Evolutionary conservation across 2,113 vertebrate species (phyloP), one percentile per base, ranked within the genome.

Genomic region (Coracopsis vasa): DNA sequence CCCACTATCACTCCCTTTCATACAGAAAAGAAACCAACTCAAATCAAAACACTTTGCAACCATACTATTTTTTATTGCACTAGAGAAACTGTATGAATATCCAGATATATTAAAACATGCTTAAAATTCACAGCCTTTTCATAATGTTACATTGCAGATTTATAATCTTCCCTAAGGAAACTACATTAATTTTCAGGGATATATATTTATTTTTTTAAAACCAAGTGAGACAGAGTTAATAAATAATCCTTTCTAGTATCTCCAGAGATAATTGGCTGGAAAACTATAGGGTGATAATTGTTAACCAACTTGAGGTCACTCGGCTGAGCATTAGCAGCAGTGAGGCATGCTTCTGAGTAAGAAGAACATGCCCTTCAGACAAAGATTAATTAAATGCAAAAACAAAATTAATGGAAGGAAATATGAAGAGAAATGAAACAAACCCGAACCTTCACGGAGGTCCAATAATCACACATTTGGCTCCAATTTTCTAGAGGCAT

Each of bases 371-470:
- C 56, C 95, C 92, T 95, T 97, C 79, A 97, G 96, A 95, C 65
- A 97, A 90, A 96, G 53, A 96, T 94, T 95, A 97, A 97, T 98
- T 97, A 97, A 96, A 96, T 92, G 65, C 13, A 88, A 86, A 97
- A 97, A n/a, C n/a, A n/a, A n/a, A n/a, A n/a, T n/a, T n/a, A n/a
- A n/a, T n/a, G n/a, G n/a, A n/a, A n/a, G n/a, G n/a, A n/a, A n/a
- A n/a, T n/a, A n/a, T n/a, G n/a, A n/a, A n/a, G n/a, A n/a, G n/a
- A n/a, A n/a, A n/a, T n/a, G n/a, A n/a, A n/a, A n/a, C n/a, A n/a
- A n/a, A n/a, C n/a, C n/a, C n/a, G n/a, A n/a, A n/a, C n/a, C n/a
- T n/a, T n/a, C n/a, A n/a, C n/a, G n/a, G n/a, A n/a, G n/a, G n/a
- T n/a, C n/a, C n/a, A n/a, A n/a, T n/a, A n/a, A n/a, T n/a, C n/a